phyloP scores from a whole-genome alignment of 2,797 vertebrate species.

The Macrochelys suwanniensis region DNA sequence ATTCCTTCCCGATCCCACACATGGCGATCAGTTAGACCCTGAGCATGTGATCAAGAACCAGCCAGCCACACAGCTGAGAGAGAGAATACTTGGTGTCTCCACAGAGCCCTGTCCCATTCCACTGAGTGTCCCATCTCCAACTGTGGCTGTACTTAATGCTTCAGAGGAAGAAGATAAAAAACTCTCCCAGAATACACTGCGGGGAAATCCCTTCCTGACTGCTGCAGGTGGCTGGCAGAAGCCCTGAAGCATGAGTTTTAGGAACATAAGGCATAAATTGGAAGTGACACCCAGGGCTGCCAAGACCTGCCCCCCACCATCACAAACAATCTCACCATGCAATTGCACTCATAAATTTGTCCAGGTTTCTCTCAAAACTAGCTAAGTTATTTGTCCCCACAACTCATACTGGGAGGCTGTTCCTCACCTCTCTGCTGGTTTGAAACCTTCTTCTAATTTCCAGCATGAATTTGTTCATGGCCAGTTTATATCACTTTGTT shows the following conservation, averaged over 20 bases:
- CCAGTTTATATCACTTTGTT: background rate
- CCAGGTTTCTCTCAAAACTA: background rate
- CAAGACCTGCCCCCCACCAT: background rate
- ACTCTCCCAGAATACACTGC: background rate
- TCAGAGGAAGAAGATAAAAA: background rate
- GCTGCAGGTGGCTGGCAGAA: background rate
- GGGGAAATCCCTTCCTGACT: background rate
- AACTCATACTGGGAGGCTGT: background rate
- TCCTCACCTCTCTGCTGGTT: background rate
- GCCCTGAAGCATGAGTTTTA: background rate
- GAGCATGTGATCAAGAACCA: background rate
- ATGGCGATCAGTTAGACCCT: background rate
- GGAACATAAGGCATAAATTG: background rate
- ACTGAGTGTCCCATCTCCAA: background rate
- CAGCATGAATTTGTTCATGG: background rate
- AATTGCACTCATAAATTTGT: background rate
- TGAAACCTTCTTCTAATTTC: background rate
- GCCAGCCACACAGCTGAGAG: background rate
- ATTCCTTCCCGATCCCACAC: background rate
- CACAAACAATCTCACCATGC: background rate
- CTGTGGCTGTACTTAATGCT: background rate
- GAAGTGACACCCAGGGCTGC: background rate
- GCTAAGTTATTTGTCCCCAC: background rate
- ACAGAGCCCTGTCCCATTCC: background rate
- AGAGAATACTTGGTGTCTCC: background rate